Base-by-base conservation (phyloP, 2,797 vertebrate species). In the Lepidocolaptes lacrymiger region DNA sequence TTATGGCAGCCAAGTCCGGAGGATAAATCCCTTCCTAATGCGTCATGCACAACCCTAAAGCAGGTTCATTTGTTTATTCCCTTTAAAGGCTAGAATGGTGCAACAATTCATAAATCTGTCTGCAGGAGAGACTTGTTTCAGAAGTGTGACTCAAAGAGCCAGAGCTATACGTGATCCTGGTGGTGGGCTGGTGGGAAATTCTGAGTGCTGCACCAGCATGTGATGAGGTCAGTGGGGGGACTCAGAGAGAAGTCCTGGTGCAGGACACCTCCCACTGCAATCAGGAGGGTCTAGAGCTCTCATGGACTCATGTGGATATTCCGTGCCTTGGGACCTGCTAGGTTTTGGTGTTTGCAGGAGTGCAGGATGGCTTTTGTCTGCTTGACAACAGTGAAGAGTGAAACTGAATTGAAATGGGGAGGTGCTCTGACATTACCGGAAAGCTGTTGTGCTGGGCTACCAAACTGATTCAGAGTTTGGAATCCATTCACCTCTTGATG, bases 401-500 rank as follows among this genome's bases (percentile, higher is more conserved):
- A 59, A 85, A 59, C 14, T 32, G 23, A 26, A 22, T 44, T 56
- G 63, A 85, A 89, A 56, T 7, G 12, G 5, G 10, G 22, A 79
- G 18, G 10, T 30, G 37, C 26, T 32, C 5, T 15, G 34, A 49
- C 11, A 20, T 37, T 74, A 28, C 16, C 37, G 20, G 43, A 46
- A 12, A 76, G 15, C 17, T 73, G 11, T 27, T 85, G 30, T 58
- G 22, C 55, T 83, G 44, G 32, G 20, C 36, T 27, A 20, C 34
- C 16, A 67, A 49, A 26, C 32, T 59, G 27, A 34, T 15, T 16
- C 18, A 77, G 71, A 52, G 10, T 27, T 63, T 71, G 34, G 36
- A 79, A 71, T 67, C 37, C 13, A 6, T 16, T 77, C 0, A 0
- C 1, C 2, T 43, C 19, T 73, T 1, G 0, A 30, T n/a, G 15